Evolutionary conservation across 2,113 vertebrate genomes (phyloP).

Genomic region (Austrofundulus limnaeus): DNA sequence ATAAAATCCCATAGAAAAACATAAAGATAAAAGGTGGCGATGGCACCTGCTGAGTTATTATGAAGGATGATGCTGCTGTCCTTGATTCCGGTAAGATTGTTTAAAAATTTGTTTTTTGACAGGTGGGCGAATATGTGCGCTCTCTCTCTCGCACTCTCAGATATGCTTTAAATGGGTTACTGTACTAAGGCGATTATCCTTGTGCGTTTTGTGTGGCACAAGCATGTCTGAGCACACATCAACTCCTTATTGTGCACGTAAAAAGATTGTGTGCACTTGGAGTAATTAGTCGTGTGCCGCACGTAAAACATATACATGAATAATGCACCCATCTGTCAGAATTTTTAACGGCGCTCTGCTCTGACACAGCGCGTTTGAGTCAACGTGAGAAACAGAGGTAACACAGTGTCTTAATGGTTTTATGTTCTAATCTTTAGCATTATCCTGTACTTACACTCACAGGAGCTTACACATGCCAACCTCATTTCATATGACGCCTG

Average conservation of each 20-base stretch:
- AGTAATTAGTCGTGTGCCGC: slow-evolving; percentile 45
- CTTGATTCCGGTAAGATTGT: slow-evolving; percentile 68
- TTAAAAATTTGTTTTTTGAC: slow-evolving; percentile 60
- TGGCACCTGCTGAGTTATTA: slow-evolving; percentile 52
- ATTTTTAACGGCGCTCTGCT: slow-evolving; percentile 62
- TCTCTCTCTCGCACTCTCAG: slow-evolving; percentile 41
- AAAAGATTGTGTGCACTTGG: not conserved
- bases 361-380: slow-evolving; percentile 56
- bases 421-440: slow-evolving; percentile 60
- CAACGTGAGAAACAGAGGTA: slow-evolving; percentile 52
- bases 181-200: slow-evolving; percentile 62
- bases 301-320: slow-evolving; percentile 62
- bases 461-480: slow-evolving; percentile 52
- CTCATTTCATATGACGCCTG: slow-evolving; percentile 60
- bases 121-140: slow-evolving; percentile 60
- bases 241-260: slow-evolving; percentile 21
- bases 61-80: slow-evolving; percentile 69
- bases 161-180: slow-evolving; percentile 68
- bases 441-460: slow-evolving; percentile 56
- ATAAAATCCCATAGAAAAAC: slow-evolving; percentile 17
- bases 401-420: slow-evolving; percentile 60
- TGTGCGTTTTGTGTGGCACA: slow-evolving; percentile 30
- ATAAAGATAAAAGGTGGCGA: slow-evolving; percentile 28
- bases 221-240: slow-evolving; percentile 20
- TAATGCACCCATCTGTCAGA: slow-evolving; percentile 63